These are phyloP conservation scores for Malurus splendens DNA, from an alignment of 2,797 vertebrate species.

Conservation along the genomic window DNA sequence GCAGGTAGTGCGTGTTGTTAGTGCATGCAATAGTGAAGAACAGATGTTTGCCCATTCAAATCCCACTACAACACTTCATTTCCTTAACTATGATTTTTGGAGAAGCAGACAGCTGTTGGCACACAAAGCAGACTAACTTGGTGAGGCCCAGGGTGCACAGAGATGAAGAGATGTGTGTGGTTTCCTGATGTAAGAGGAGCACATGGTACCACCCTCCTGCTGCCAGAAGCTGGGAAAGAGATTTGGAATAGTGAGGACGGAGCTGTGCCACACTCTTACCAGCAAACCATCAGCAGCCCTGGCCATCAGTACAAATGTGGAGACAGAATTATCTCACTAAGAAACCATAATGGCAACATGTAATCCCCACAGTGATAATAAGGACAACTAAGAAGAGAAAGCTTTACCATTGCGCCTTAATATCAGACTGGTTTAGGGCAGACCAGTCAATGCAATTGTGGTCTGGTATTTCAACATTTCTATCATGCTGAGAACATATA, in stretches of 20 bases:
- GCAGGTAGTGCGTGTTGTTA: neutral
- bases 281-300: neutral
- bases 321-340: neutral
- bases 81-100: neutral
- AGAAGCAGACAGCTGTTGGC: neutral
- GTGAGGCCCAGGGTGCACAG: neutral
- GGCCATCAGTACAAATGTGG: neutral
- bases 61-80: neutral
- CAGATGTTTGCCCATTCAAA: neutral
- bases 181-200: neutral
- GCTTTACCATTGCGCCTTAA: neutral
- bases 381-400: neutral
- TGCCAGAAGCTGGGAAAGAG: neutral
- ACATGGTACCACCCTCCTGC: neutral
- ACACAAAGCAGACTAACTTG: neutral
- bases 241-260: neutral
- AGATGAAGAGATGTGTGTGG: neutral
- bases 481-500: neutral
- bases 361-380: neutral
- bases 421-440: neutral
- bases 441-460: neutral
- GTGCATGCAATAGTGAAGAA: neutral
- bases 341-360: neutral
- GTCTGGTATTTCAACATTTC: neutral
- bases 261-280: neutral